Base-by-base conservation (phyloP, 2,888 invertebrate genomes). In the Phortica magna region DNA sequence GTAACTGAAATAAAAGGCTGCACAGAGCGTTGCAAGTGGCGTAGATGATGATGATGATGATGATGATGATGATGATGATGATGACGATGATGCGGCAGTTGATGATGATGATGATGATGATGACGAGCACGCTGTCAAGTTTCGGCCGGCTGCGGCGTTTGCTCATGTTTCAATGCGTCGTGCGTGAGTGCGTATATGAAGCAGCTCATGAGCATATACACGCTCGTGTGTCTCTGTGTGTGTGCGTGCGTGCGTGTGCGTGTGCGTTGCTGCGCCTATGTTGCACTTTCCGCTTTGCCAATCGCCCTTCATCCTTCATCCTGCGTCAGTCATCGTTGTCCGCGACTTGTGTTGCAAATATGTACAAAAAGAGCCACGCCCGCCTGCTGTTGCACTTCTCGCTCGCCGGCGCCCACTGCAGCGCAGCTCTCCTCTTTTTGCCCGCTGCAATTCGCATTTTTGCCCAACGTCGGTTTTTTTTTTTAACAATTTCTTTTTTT, bases 401-500 rank as follows among this genome's bases (percentile, higher is more conserved):
- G 48, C 14, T 48, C 48, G 48, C 14, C 14, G 31, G 31, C 31
- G 31, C 31, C 31, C 31, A 31, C 3, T 7, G 14, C 14, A 12
- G 9, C 14, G 48, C 48, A 14, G 2, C 4, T 48, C 7, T 12
- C 14, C 9, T 9, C 7, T 48, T 48, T 48, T 14, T 7, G 10
- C 9, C 7, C 48, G 10, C 9, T 19, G n/a, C 14, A 59, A n/a
- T n/a, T 59, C 17, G 7, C 19, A 48, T 71, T 48, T 71, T 55
- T 42, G 6, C 7, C n/a, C 9, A 31, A 2, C 31, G 2, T 71
- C 31, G 31, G 6, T 55, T 72, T 19, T 68, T 71, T 71, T 1
- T 19, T 48, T 14, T n/a, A n/a, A n/a, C n/a, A n/a, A n/a, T n/a
- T 55, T 55, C 17, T 55, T 55, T 71, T 55, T 39, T 57, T 55